Evolutionary conservation across 1,140 invertebrate species (phyloP).

Genomic region (Centruroides sculpturatus): DNA sequence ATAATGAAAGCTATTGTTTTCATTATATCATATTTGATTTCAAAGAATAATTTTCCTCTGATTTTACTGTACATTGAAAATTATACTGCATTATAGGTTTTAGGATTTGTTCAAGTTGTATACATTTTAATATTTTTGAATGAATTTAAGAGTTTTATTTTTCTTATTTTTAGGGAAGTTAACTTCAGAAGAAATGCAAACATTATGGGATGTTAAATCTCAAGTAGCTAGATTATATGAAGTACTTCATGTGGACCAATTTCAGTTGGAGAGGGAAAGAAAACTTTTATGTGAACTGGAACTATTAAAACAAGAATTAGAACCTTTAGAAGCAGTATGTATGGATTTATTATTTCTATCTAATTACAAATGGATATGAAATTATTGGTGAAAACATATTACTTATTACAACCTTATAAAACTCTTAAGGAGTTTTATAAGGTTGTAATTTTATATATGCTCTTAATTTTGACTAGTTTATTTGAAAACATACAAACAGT

Average conservation of each 20-base stretch:
- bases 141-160: background rate
- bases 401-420: too few species aligned
- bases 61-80: too few species aligned
- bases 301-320: slow-evolving; percentile 57
- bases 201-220: slow-evolving; percentile 57
- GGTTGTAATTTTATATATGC: too few species aligned
- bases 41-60: too few species aligned
- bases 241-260: slow-evolving; percentile 77
- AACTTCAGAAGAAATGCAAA: slow-evolving; percentile 42
- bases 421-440: too few species aligned
- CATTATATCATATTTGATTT: too few species aligned
- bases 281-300: slow-evolving; percentile 65
- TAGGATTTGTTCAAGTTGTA: background rate
- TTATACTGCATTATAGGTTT: background rate
- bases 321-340: slow-evolving; percentile 70
- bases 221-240: slow-evolving; percentile 73
- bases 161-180: slow-evolving; percentile 10
- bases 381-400: too few species aligned
- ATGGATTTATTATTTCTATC: too few species aligned
- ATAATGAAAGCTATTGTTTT: too few species aligned
- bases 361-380: too few species aligned
- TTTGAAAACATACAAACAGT: too few species aligned
- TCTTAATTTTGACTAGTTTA: too few species aligned
- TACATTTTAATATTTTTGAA: background rate
- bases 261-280: slow-evolving; percentile 69